Evolutionary conservation across 2,797 vertebrate species (phyloP), one percentile per base, ranked within the genome.

Genomic region (Poecilia velifera): DNA sequence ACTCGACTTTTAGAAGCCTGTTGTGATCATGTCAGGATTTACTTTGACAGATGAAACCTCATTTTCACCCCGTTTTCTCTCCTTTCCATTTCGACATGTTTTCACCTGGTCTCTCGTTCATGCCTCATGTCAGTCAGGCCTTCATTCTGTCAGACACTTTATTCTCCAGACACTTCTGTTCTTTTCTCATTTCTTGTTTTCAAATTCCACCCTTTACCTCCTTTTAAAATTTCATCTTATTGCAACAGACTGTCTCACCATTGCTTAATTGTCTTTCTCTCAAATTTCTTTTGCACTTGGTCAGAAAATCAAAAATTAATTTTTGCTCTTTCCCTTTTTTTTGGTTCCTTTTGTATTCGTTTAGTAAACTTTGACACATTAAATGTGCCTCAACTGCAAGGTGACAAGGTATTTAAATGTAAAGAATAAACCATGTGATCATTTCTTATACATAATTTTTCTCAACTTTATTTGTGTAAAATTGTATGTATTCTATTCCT

Each of bases 91-190:
- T 73, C 43, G 76, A 76, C 78, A 25, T 34, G n/a, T 77, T 34
- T 79, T 64, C 84, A 81, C 18, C 74, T 72, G 77, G 62, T 80
- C 74, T 77, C 68, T 76, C 34, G n/a, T 71, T 72, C 55, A 49
- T 7, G 13, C 62, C 55, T 66, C 70, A 51, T 6, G 13, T 82
- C 82, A 76, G 16, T 81, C 86, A 84, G 41, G 46, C 70, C 16
- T 49, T 87, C 79, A 83, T 79, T 76, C 82, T 86, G 82, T 84
- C 81, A 83, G 76, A 82, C 76, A 16, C 12, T 90, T 78, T 82
- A 84, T 87, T 83, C 83, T 89, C 64, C 28, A 77, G 85, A 83
- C 59, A 28, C 79, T 77, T 79, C 45, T 68, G 1, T 1, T 62
- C 72, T 41, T 90, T 82, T 76, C 79, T 84, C 88, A 87, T 62